Conservation (phyloP, 2,113 vertebrate species). For the Onychorhynchus coronatus region DNA sequence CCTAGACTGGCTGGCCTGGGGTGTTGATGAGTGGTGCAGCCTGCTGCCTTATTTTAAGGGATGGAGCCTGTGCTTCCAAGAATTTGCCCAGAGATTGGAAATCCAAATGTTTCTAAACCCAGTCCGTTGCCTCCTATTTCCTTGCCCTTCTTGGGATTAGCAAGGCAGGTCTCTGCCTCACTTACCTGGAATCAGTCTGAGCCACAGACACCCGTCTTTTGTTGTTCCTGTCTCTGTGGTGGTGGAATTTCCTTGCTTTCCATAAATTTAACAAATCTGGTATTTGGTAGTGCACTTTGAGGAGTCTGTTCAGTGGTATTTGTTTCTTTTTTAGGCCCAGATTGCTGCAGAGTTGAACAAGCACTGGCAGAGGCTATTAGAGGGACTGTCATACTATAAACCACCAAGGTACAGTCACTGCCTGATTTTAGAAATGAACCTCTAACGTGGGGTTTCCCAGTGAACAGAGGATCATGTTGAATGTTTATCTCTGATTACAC, state of each 20-base stretch:
- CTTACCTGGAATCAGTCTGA: background rate
- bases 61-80: background rate
- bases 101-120: background rate
- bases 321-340: constrained; percentile 78
- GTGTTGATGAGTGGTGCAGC: background rate
- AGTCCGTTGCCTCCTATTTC: background rate
- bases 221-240: background rate
- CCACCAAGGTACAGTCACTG: constrained; percentile 84
- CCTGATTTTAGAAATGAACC: background rate
- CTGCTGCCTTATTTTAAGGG: background rate
- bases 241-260: background rate
- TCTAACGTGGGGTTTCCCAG: background rate
- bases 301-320: background rate
- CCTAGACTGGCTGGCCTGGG: background rate
- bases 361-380: constrained; percentile 87
- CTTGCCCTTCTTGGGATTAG: background rate
- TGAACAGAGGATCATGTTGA: background rate
- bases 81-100: background rate
- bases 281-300: background rate
- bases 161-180: background rate
- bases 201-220: background rate
- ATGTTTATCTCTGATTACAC: background rate
- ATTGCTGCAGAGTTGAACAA: constrained; percentile 88
- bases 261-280: background rate
- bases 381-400: constrained; percentile 90